Conservation (phyloP, 2,113 vertebrate species). For the Ciconia stormi region DNA sequence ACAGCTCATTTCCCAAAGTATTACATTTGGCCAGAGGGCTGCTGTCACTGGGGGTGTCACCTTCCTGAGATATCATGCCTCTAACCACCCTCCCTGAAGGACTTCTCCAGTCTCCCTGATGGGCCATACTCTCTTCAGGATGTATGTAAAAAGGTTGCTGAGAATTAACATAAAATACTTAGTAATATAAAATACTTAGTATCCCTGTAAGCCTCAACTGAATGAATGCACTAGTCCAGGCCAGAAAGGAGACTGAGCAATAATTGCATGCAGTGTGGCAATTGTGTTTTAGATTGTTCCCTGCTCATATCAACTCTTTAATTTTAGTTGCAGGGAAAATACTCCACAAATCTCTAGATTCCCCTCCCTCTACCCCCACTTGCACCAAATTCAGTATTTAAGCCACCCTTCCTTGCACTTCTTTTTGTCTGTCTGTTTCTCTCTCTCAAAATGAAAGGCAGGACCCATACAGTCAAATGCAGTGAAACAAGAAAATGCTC, state of each 20-base stretch:
- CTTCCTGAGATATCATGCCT: not conserved
- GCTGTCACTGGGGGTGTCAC: not conserved
- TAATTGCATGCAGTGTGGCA: not conserved
- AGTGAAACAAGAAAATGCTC: slow-evolving; percentile 31
- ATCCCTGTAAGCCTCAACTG: not conserved
- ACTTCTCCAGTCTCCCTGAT: not conserved
- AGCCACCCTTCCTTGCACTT: not conserved
- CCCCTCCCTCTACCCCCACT: not conserved
- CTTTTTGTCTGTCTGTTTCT: not conserved
- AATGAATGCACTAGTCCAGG: not conserved
- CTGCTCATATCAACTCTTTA: not conserved
- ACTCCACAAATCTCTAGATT: not conserved
- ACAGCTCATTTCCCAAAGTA: slow-evolving; percentile 7
- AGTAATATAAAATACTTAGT: not conserved
- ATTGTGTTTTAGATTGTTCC: not conserved
- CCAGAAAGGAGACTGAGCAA: not conserved
- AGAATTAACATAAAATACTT: not conserved
- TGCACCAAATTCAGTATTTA: not conserved
- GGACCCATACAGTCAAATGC: slow-evolving; percentile 3
- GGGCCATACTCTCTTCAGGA: not conserved
- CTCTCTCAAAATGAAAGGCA: slow-evolving; percentile 13
- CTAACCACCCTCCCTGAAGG: not conserved
- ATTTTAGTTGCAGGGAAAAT: not conserved
- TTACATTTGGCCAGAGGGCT: not conserved
- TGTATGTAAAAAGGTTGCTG: not conserved